Percentiles rank a stretch among this genome's conserved stretches.
phyloP scores from a whole-genome alignment of 2,888 invertebrate species.

The Idaea biselata region DNA sequence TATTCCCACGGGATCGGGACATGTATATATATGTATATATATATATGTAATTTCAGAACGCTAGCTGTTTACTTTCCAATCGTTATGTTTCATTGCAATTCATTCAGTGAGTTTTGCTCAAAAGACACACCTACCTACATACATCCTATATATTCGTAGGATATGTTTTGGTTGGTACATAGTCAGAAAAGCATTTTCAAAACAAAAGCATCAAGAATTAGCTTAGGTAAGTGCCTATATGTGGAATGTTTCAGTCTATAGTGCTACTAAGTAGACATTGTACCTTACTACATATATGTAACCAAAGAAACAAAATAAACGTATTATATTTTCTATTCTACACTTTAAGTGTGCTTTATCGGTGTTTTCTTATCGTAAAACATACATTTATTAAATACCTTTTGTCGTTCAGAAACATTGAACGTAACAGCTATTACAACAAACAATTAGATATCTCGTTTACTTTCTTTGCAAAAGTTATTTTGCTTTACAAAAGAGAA shows the following conservation, averaged over 20 bases:
- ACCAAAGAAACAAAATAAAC: too few relatives aligned
- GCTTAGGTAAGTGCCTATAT: too few relatives aligned
- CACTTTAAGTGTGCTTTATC: background rate
- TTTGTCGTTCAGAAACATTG: background rate
- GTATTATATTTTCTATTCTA: background rate
- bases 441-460: background rate
- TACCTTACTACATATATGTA: background rate
- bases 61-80: too few relatives aligned
- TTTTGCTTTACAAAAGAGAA: slow-evolving; percentile 26
- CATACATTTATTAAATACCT: background rate
- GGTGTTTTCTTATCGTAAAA: slow-evolving; percentile 1
- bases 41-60: too few relatives aligned
- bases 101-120: too few relatives aligned
- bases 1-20: too few relatives aligned
- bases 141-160: background rate
- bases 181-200: background rate
- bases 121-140: too few relatives aligned
- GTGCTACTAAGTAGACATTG: background rate
- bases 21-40: too few relatives aligned
- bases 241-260: background rate
- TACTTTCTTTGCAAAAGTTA: slow-evolving; percentile 19
- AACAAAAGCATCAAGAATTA: too few relatives aligned
- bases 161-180: background rate
- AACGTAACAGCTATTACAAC: background rate
- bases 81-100: too few relatives aligned